These are phyloP conservation scores for Otus sunia DNA, from an alignment of 2,113 vertebrate genomes.

Conservation along the genomic window DNA sequence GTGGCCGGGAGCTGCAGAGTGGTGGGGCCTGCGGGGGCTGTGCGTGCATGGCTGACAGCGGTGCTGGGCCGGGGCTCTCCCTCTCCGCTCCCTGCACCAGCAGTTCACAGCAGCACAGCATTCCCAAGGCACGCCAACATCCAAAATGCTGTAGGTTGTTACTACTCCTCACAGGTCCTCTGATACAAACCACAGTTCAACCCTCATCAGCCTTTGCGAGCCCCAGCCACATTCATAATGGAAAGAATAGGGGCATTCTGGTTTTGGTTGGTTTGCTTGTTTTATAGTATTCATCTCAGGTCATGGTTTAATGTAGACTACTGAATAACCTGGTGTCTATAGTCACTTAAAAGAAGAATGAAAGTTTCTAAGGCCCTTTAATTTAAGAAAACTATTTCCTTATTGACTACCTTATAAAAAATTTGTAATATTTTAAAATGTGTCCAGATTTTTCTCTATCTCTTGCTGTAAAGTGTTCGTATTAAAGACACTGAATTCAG, in stretches of 20 bases:
- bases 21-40: accelerated
- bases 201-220: background rate
- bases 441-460: background rate
- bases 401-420: background rate
- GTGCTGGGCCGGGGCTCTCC: background rate
- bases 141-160: background rate
- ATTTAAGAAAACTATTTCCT: background rate
- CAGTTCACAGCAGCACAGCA: background rate
- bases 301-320: background rate
- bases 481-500: background rate
- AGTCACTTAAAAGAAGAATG: background rate
- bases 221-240: background rate
- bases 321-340: background rate
- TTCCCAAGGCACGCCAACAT: accelerated
- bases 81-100: too few species aligned
- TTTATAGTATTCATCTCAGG: background rate
- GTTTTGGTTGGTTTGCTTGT: background rate
- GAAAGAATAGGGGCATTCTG: background rate
- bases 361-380: background rate
- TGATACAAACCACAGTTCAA: background rate
- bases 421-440: background rate
- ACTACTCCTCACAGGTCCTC: background rate
- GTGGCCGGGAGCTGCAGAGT: background rate
- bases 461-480: background rate
- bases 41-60: accelerated